phyloP scores from a whole-genome alignment of 2,797 vertebrate genomes.

The Ara ararauna region DNA sequence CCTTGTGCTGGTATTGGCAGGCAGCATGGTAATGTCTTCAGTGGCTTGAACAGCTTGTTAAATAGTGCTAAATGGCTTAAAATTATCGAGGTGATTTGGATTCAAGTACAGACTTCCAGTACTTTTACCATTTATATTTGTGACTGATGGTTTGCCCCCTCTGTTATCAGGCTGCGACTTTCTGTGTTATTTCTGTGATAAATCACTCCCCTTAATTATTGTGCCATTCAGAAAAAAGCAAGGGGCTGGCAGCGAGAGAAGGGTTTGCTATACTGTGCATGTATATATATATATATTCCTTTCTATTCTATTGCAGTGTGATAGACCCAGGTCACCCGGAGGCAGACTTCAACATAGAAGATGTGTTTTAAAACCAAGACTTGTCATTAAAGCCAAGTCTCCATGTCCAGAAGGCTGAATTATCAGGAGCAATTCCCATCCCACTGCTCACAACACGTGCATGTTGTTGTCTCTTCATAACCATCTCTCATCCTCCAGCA shows the following conservation, averaged over 20 bases:
- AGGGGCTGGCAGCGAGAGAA: not conserved
- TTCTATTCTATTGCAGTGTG: not conserved
- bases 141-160: not conserved
- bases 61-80: not conserved
- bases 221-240: not conserved
- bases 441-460: rapidly evolving
- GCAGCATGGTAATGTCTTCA: not conserved
- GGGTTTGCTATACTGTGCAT: not conserved
- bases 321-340: not conserved
- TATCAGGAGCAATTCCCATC: not conserved
- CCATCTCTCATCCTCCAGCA: not conserved
- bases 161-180: not conserved
- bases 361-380: not conserved
- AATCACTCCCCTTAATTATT: not conserved
- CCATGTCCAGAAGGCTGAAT: not conserved
- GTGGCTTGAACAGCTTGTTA: not conserved
- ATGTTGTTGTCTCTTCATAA: not conserved
- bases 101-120: not conserved
- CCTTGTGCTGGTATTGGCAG: not conserved
- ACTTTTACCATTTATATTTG: slow-evolving; percentile 1
- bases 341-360: not conserved
- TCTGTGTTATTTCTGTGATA: not conserved
- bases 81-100: not conserved
- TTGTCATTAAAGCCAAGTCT: not conserved
- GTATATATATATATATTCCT: not conserved